These are phyloP conservation scores for Eurytoma californica DNA, from an alignment of 2,888 invertebrate species.

Conservation along the genomic window DNA sequence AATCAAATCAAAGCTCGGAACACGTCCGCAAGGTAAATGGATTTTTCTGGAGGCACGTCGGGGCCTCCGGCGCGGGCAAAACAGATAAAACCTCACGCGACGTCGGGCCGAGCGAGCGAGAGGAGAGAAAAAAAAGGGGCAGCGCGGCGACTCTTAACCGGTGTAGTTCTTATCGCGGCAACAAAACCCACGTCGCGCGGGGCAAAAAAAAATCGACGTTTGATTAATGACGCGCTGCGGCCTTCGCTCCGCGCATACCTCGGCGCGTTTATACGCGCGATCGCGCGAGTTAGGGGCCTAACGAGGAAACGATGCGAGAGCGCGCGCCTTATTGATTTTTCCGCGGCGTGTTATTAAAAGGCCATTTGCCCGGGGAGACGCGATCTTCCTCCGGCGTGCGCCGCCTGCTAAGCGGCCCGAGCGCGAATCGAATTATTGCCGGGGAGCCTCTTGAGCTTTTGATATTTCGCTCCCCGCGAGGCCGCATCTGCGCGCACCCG, in stretches of 20 bases:
- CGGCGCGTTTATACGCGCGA: constrained; percentile 11
- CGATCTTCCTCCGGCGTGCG: constrained; percentile 27
- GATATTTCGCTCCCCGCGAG: constrained; percentile 4
- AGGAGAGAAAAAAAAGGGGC: not conserved
- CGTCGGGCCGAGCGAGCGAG: constrained; percentile 9
- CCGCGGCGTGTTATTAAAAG: constrained; percentile 60
- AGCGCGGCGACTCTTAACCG: constrained; percentile 41
- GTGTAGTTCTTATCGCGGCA: constrained; percentile 53
- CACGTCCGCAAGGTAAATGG: constrained; percentile 48
- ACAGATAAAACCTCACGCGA: constrained; percentile 50
- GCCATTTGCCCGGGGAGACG: constrained; percentile 57
- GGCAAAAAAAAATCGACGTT: constrained; percentile 47
- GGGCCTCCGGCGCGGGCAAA: constrained; percentile 31
- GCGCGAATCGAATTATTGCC: constrained; percentile 43
- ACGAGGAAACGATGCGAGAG: constrained; percentile 51
- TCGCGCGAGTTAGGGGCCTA: constrained; percentile 35
- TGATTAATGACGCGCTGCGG: constrained; percentile 52
- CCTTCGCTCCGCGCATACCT: constrained; percentile 22
- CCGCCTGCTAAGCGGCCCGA: not conserved
- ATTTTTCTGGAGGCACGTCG: constrained; percentile 45
- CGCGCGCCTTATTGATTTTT: constrained; percentile 61
- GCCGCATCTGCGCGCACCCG: constrained; percentile 1
- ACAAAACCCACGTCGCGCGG: constrained; percentile 44
- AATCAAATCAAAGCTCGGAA: constrained; percentile 45
- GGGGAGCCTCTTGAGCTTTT: constrained; percentile 26